A percentile compares a stretch with the other conserved stretches of the same genome.
Evolutionary conservation across 1,140 invertebrate genomes (phyloP).

Genomic region (Nasonia longicornis): DNA sequence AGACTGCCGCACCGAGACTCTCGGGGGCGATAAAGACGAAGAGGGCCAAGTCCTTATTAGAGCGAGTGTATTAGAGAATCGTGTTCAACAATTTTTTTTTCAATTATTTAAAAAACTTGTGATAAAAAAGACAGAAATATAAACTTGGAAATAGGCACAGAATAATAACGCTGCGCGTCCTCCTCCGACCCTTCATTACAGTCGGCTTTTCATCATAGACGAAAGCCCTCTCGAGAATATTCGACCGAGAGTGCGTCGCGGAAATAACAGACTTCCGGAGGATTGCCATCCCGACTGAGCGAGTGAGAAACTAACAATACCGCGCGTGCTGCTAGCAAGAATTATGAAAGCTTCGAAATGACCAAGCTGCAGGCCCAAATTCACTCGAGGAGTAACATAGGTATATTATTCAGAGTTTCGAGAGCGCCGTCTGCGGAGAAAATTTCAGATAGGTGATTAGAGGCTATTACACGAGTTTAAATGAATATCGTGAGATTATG

Average conservation of each 20-base stretch:
- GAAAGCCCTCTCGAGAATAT: background rate
- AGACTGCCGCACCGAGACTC: background rate
- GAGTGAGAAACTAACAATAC: slow-evolving; percentile 20
- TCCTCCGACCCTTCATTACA: background rate
- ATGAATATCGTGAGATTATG: slow-evolving; percentile 4
- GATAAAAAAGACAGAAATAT: too few relatives aligned
- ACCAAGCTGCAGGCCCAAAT: background rate
- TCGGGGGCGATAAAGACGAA: background rate
- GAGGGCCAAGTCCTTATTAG: too few relatives aligned
- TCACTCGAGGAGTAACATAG: background rate
- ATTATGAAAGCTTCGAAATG: slow-evolving; percentile 21
- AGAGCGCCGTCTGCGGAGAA: background rate
- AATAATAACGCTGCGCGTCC: background rate
- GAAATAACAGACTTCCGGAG: slow-evolving; percentile 16
- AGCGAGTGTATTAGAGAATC: too few relatives aligned
- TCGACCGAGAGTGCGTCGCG: background rate
- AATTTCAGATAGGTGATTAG: slow-evolving; percentile 8
- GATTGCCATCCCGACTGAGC: background rate
- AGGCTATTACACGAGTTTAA: slow-evolving; percentile 10
- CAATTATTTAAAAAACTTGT: too few relatives aligned
- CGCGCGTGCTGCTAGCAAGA: background rate
- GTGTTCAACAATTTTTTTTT: too few relatives aligned
- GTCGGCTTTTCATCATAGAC: background rate
- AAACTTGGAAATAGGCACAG: background rate
- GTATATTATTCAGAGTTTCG: background rate